Conservation (phyloP, 2,888 invertebrate genomes). For the Oligia fasciuncula region DNA sequence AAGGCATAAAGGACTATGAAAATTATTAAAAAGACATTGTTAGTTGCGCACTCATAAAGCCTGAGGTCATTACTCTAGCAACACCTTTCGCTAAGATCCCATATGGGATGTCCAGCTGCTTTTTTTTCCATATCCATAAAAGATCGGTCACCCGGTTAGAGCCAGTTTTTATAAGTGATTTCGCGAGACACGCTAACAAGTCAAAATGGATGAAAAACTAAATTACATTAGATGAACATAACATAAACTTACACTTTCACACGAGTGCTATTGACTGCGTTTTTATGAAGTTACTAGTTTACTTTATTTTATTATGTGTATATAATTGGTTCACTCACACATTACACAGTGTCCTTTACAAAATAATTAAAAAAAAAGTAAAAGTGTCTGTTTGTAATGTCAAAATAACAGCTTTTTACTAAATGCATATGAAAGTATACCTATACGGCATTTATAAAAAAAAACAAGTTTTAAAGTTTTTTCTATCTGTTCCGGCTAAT, state of each 20-base stretch:
- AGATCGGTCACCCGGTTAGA: slow-evolving; percentile 64
- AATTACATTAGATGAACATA: slow-evolving; percentile 64
- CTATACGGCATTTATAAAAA: no score
- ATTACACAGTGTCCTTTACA: neutral
- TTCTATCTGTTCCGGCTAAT: no score
- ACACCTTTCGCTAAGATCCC: slow-evolving; percentile 78
- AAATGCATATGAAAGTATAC: no score
- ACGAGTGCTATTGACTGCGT: slow-evolving; percentile 45
- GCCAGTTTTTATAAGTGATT: slow-evolving; percentile 70
- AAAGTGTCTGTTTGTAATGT: no score
- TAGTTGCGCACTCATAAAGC: slow-evolving; percentile 24
- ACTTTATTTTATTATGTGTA: slow-evolving; percentile 19
- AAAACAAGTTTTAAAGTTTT: no score
- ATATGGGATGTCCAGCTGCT: slow-evolving; percentile 75
- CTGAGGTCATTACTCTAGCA: slow-evolving; percentile 44
- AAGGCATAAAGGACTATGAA: neutral
- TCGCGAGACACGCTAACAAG: slow-evolving; percentile 66
- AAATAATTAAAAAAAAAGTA: no score
- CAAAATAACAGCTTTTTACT: no score
- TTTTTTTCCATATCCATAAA: slow-evolving; percentile 71
- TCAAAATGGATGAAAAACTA: slow-evolving; percentile 69
- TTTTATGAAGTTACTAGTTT: slow-evolving; percentile 12
- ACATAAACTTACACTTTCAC: slow-evolving; percentile 73
- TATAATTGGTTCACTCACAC: slow-evolving; percentile 30
- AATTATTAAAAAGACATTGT: slow-evolving; percentile 19